A percentile compares a stretch with the other conserved stretches of the same genome.
phyloP scores from a whole-genome alignment of 1,140 invertebrate genomes.

The Aphelenchoides avenae region DNA sequence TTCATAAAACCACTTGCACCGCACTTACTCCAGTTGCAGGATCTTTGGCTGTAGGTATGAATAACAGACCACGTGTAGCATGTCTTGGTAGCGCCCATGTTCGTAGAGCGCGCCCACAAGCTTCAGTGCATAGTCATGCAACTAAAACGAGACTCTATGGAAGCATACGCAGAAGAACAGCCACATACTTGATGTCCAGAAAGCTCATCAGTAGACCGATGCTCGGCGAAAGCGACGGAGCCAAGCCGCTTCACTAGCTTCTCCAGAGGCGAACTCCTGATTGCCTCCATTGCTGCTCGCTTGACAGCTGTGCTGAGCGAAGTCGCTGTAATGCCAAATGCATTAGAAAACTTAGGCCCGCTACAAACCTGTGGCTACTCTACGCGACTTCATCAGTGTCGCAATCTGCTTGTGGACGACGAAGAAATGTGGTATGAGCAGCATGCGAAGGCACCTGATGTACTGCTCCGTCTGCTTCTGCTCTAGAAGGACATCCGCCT shows the following conservation, averaged over 20 bases:
- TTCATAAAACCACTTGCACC: constrained; percentile 19
- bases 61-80: constrained; percentile 53
- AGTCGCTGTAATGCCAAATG: constrained; percentile 27
- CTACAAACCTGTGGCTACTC: not conserved
- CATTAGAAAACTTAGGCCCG: constrained; percentile 1
- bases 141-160: constrained; percentile 10
- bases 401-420: constrained; percentile 27
- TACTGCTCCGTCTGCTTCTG: constrained; percentile 40
- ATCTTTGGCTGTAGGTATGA: constrained; percentile 56
- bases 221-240: constrained; percentile 23
- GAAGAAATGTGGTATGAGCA: constrained; percentile 54
- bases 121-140: constrained; percentile 55
- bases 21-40: constrained; percentile 25
- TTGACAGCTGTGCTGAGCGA: constrained; percentile 28
- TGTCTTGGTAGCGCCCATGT: constrained; percentile 40
- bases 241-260: constrained; percentile 43
- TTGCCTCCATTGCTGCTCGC: constrained; percentile 29
- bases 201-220: constrained; percentile 30
- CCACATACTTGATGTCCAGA: constrained; percentile 11
- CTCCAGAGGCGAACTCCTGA: constrained; percentile 36
- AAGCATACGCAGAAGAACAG: not conserved
- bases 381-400: not conserved
- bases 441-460: constrained; percentile 42
- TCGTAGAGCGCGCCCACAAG: constrained; percentile 45
- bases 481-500: constrained; percentile 50